phyloP scores from a whole-genome alignment of 2,888 invertebrate genomes.

The Eretmocerus hayati region DNA sequence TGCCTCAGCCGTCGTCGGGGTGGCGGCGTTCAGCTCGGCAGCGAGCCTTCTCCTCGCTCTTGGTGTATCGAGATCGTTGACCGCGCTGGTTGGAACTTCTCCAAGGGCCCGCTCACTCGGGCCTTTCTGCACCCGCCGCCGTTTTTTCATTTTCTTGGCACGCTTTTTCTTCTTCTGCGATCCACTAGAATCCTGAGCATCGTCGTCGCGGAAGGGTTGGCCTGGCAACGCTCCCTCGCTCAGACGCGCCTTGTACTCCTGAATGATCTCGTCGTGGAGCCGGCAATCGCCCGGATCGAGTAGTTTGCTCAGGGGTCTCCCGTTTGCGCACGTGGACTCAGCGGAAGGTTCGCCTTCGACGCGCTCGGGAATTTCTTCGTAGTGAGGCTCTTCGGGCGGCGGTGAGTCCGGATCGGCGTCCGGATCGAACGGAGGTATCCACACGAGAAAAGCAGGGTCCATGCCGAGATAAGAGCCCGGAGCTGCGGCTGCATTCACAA shows the following conservation, averaged over 20 bases:
- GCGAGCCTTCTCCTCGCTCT: conserved; percentile 4
- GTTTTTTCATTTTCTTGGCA: too few species aligned
- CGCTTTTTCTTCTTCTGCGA: conserved; percentile 30
- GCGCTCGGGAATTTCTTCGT: conserved; percentile 6
- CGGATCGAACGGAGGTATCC: conserved; percentile 75
- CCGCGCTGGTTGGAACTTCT: too few species aligned
- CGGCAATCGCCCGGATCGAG: conserved; percentile 24
- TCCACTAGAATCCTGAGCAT: too few species aligned
- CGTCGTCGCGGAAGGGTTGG: too few species aligned
- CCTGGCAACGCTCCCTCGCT: conserved; percentile 37
- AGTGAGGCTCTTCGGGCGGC: conserved; percentile 21
- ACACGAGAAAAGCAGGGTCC: conserved; percentile 82
- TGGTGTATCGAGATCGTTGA: conserved; percentile 17
- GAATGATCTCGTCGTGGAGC: conserved; percentile 35
- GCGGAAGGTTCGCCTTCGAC: conserved; percentile 1
- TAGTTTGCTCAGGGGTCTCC: conserved; percentile 9
- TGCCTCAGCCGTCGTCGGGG: not conserved
- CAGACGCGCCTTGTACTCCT: conserved; percentile 34
- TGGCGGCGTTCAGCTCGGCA: conserved; percentile 6
- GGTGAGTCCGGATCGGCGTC: conserved; percentile 42
- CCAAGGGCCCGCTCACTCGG: too few species aligned
- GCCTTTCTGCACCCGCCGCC: too few species aligned
- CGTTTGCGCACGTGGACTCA: too few species aligned
- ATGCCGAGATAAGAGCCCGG: conserved; percentile 82
- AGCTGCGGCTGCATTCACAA: conserved; percentile 71